phyloP scores from a whole-genome alignment of 2,113 vertebrate species.

The Tamias sibiricus region DNA sequence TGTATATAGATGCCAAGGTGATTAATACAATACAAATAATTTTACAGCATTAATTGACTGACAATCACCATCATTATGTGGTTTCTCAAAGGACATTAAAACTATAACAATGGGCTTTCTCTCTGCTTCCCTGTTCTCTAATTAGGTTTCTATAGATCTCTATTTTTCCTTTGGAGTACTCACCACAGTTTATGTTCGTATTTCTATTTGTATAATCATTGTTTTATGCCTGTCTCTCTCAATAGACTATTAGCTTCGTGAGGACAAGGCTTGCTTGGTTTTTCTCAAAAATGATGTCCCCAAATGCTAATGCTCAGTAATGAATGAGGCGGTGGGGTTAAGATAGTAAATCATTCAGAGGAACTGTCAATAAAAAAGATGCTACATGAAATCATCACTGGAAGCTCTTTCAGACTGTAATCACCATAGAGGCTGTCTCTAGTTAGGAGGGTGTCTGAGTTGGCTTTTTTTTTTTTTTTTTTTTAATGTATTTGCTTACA shows the following conservation, averaged over 20 bases:
- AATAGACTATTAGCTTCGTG: background rate
- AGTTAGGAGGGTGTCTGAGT: background rate
- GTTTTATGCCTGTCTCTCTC: background rate
- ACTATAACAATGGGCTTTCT: background rate
- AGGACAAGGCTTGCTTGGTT: background rate
- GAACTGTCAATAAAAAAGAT: background rate
- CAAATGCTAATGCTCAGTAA: background rate
- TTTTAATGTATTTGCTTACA: background rate
- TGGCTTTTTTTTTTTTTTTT: no score
- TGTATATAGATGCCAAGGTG: background rate
- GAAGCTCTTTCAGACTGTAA: background rate
- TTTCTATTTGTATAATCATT: background rate
- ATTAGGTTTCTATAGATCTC: background rate
- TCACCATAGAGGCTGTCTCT: background rate
- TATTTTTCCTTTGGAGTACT: background rate
- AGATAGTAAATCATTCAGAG: background rate
- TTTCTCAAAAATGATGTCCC: background rate
- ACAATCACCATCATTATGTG: background rate
- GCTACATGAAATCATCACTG: background rate
- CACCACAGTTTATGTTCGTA: background rate
- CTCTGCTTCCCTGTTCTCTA: background rate
- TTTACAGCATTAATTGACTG: background rate
- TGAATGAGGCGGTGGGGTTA: background rate
- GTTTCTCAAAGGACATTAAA: constrained; percentile 21
- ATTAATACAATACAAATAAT: background rate